These are phyloP conservation scores for Delia radicum DNA, from an alignment of 1,140 invertebrate genomes.

Conservation along the genomic window DNA sequence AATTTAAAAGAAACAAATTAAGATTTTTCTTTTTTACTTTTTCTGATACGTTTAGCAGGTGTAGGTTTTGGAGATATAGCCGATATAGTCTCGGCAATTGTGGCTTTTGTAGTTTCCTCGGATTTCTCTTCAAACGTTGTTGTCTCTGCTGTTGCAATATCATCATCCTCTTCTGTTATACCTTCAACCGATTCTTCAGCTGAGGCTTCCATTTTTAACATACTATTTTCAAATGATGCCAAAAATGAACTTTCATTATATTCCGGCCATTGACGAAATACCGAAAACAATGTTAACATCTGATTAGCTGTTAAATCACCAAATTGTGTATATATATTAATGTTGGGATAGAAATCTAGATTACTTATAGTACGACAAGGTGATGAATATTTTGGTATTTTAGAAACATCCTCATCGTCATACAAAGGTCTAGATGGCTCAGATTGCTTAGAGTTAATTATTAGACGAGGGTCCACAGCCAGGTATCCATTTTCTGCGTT, in stretches of 20 bases:
- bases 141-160: not conserved
- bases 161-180: constrained; percentile 39
- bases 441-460: constrained; percentile 48
- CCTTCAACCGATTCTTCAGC: constrained; percentile 43
- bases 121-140: not conserved
- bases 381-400: constrained; percentile 41
- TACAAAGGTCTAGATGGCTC: constrained; percentile 34
- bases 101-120: not conserved
- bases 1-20: not conserved
- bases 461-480: constrained; percentile 64
- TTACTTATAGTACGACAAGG: constrained; percentile 39
- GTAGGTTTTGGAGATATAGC: no score
- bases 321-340: constrained; percentile 66
- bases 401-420: constrained; percentile 55
- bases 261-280: constrained; percentile 62
- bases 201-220: constrained; percentile 46
- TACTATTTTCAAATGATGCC: constrained; percentile 59
- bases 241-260: constrained; percentile 62
- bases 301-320: constrained; percentile 61
- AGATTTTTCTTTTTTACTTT: not conserved
- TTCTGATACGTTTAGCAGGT: constrained; percentile 30
- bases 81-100: constrained; percentile 13
- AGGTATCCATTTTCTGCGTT: constrained; percentile 64
- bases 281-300: constrained; percentile 60
- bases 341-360: constrained; percentile 57